Evolutionary conservation across 1,140 invertebrate genomes (phyloP).

Genomic region (Bathynomus jamesi): DNA sequence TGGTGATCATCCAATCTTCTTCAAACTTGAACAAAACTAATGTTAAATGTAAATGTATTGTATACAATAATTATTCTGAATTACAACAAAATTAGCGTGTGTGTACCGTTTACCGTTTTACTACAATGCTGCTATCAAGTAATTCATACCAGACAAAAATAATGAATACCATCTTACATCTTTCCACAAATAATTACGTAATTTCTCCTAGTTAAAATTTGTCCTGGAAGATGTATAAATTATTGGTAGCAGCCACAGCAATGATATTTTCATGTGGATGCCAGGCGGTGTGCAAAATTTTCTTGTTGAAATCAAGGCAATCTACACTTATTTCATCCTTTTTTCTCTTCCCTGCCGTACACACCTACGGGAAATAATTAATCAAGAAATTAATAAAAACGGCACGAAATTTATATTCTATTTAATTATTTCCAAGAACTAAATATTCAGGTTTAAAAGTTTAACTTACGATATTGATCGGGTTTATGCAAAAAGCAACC

Average conservation of each 20-base stretch:
- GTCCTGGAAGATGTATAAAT: slow-evolving; percentile 98
- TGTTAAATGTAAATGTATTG: background rate
- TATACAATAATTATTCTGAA: background rate
- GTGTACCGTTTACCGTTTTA: background rate
- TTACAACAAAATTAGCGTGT: background rate
- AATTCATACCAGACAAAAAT: no score
- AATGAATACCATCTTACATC: background rate
- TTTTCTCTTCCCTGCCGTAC: slow-evolving; percentile 88
- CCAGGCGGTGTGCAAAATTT: slow-evolving; percentile 99
- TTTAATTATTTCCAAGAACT: no score
- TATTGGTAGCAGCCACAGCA: slow-evolving; percentile 98
- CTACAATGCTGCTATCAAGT: no score
- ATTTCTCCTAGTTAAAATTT: slow-evolving; percentile 51
- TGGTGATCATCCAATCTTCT: background rate
- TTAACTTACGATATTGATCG: no score
- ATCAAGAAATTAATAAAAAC: background rate
- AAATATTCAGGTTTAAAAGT: no score
- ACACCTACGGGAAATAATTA: slow-evolving; percentile 51
- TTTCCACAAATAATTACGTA: background rate
- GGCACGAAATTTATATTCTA: background rate
- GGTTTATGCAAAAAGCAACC: no score
- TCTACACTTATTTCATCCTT: slow-evolving; percentile 99
- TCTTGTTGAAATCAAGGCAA: slow-evolving; percentile 97
- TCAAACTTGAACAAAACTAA: background rate
- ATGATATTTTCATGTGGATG: slow-evolving; percentile 97